Conservation (phyloP, 1,140 invertebrate genomes). For the Leptoteleia sp. region DNA sequence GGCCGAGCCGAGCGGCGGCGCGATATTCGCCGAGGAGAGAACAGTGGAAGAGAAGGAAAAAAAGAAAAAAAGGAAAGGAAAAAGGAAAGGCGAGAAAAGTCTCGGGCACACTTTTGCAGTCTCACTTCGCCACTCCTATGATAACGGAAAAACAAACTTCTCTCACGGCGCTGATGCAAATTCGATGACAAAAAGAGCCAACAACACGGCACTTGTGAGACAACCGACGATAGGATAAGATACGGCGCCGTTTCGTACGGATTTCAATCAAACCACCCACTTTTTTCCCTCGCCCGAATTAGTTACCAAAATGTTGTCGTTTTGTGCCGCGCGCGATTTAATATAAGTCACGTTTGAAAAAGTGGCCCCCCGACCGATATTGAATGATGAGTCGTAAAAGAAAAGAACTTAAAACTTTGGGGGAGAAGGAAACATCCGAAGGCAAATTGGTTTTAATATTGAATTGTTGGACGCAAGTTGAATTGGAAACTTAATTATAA, state of each 20-base stretch:
- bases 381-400: too few relatives aligned
- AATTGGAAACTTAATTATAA: background rate
- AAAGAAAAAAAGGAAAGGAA: too few relatives aligned
- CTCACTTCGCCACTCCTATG: conserved; percentile 19
- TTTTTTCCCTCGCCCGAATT: too few relatives aligned
- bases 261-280: conserved; percentile 11
- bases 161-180: conserved; percentile 23
- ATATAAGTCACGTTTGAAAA: too few relatives aligned
- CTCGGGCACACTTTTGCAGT: conserved; percentile 11
- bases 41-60: too few relatives aligned
- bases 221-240: conserved; percentile 11
- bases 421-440: too few relatives aligned
- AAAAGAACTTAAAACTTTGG: too few relatives aligned
- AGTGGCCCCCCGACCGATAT: too few relatives aligned
- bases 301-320: too few relatives aligned
- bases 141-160: conserved; percentile 39
- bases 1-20: conserved; percentile 4
- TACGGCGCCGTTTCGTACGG: conserved; percentile 3
- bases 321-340: too few relatives aligned
- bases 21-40: too few relatives aligned
- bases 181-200: conserved; percentile 22
- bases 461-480: background rate
- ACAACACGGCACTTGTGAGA: conserved; percentile 3
- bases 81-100: conserved; percentile 6
- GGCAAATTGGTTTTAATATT: too few relatives aligned